phyloP scores from a whole-genome alignment of 2,888 invertebrate genomes.

The Cerastis rubricosa region DNA sequence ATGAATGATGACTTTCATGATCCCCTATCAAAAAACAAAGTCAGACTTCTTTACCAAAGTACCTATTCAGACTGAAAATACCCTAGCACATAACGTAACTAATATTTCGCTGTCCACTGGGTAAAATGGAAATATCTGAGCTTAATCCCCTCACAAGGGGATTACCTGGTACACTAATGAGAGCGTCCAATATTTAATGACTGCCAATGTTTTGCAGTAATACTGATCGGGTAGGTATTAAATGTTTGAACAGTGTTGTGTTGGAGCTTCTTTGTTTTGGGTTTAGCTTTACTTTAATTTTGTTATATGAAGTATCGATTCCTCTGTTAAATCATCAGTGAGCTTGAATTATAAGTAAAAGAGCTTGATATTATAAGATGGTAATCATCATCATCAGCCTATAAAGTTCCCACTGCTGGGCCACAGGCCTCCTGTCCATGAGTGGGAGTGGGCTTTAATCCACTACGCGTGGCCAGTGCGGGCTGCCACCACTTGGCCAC shows the following conservation, averaged over 20 bases:
- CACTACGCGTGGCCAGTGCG: too few relatives aligned
- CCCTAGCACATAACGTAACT: neutral
- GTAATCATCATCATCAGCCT: too few relatives aligned
- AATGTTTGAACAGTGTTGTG: neutral
- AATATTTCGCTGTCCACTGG: slow-evolving; percentile 1
- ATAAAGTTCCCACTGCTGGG: too few relatives aligned
- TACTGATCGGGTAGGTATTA: slow-evolving; percentile 2
- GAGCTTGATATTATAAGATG: too few relatives aligned
- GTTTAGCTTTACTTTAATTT: neutral
- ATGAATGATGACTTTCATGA: too few relatives aligned
- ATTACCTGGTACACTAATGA: slow-evolving; percentile 43
- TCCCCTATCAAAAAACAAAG: neutral
- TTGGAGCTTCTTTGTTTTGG: slow-evolving; percentile 14
- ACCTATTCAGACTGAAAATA: neutral
- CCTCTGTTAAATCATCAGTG: too few relatives aligned
- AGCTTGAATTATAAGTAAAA: too few relatives aligned
- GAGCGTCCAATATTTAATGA: slow-evolving; percentile 48
- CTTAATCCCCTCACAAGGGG: slow-evolving; percentile 37
- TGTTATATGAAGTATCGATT: neutral
- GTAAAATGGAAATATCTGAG: slow-evolving; percentile 36
- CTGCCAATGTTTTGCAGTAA: slow-evolving; percentile 3
- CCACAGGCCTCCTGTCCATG: too few relatives aligned
- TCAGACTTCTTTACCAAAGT: neutral
- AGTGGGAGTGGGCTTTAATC: too few relatives aligned
- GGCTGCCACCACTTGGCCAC: too few relatives aligned